Conservation (phyloP, 2,113 vertebrate genomes). For the Gavialis gangeticus region DNA sequence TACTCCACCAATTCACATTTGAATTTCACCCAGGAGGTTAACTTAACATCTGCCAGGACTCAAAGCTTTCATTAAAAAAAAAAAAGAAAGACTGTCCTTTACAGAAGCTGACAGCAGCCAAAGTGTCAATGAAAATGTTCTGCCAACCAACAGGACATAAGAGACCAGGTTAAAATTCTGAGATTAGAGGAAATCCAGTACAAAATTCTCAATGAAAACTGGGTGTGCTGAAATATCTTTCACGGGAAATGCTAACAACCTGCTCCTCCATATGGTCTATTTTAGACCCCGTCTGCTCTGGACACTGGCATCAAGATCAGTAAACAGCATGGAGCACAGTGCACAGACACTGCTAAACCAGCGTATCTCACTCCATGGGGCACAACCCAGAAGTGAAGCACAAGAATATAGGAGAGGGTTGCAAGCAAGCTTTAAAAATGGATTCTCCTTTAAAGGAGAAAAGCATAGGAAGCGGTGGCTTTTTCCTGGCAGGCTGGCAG, state of each 20-base stretch:
- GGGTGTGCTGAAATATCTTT: background rate
- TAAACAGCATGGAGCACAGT: too few species aligned
- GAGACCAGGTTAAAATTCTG: background rate
- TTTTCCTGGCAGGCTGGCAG: too few species aligned
- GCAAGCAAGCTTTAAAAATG: too few species aligned
- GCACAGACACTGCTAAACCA: too few species aligned
- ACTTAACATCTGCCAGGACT: background rate
- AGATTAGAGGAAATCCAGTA: background rate
- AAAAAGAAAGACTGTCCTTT: background rate
- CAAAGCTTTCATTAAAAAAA: background rate
- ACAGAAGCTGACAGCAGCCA: background rate
- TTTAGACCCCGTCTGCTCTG: too few species aligned
- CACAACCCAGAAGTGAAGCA: too few species aligned
- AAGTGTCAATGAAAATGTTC: constrained; percentile 17
- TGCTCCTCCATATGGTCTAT: too few species aligned
- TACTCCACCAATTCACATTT: rapidly evolving
- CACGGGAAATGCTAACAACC: constrained; percentile 1
- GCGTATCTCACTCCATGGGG: too few species aligned
- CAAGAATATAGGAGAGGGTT: too few species aligned
- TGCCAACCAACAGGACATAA: background rate
- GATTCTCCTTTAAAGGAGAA: too few species aligned
- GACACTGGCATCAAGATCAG: too few species aligned
- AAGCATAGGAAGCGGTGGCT: too few species aligned
- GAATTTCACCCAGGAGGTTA: background rate
- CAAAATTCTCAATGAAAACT: background rate